A percentile compares a stretch with the other conserved stretches of the same genome.
Conservation (phyloP, 2,113 vertebrate genomes). For the Hucho hucho region DNA sequence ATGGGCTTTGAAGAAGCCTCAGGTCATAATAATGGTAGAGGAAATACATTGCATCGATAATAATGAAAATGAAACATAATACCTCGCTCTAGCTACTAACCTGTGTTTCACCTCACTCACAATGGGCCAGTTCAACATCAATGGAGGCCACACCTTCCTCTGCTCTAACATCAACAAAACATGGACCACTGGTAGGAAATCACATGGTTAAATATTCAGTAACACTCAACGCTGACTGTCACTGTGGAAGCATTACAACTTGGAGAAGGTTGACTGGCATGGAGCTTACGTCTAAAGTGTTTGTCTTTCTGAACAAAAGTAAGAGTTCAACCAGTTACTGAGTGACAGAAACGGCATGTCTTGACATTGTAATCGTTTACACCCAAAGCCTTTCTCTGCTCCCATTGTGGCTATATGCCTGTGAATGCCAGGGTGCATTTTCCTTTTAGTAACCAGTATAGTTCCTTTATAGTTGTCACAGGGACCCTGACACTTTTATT, state of each 20-base stretch:
- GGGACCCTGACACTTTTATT: conserved; percentile 23
- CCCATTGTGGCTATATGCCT: too few relatives aligned
- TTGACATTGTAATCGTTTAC: too few relatives aligned
- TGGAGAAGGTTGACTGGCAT: too few relatives aligned
- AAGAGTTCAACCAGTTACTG: too few relatives aligned
- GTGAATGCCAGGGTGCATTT: too few relatives aligned
- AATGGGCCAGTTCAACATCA: conserved; percentile 21
- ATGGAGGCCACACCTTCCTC: conserved; percentile 17
- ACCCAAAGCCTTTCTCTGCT: too few relatives aligned
- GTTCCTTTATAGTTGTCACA: conserved; percentile 2
- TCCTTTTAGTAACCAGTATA: too few relatives aligned
- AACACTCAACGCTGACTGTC: conserved; percentile 10
- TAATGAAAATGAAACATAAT: not conserved
- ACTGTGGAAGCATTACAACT: conserved; percentile 7
- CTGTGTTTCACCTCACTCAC: conserved; percentile 13
- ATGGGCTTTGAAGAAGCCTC: too few relatives aligned
- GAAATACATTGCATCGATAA: conserved; percentile 34
- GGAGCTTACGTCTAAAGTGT: too few relatives aligned
- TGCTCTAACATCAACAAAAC: conserved; percentile 53
- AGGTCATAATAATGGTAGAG: not conserved
- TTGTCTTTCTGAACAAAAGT: too few relatives aligned
- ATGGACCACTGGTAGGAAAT: conserved; percentile 40
- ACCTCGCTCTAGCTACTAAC: conserved; percentile 18
- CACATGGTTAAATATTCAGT: not conserved
- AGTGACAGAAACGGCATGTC: too few relatives aligned